Percentiles rank a stretch among this genome's conserved stretches.
Conservation (phyloP, 2,888 invertebrate species). For the Mylabris sibirica region DNA sequence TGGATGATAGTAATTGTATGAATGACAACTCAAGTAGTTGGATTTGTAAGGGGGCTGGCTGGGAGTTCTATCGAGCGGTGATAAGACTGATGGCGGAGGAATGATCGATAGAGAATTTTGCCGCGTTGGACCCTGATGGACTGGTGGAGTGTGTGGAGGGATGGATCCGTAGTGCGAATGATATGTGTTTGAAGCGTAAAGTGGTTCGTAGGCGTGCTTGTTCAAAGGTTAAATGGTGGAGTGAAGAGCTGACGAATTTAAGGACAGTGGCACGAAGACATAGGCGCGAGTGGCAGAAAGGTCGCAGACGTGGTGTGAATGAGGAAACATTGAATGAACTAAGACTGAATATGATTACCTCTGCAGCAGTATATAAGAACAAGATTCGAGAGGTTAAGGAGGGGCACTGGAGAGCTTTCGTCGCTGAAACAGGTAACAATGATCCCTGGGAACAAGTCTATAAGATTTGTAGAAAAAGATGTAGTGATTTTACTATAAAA, state of each 20-base stretch:
- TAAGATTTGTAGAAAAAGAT: slow-evolving; percentile 8
- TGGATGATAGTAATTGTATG: too few species aligned
- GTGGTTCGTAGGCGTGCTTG: too few species aligned
- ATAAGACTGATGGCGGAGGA: not conserved
- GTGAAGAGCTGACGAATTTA: not conserved
- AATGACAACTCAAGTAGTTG: too few species aligned
- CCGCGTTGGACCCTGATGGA: not conserved
- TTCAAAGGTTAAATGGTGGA: not conserved
- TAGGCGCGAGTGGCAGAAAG: not conserved
- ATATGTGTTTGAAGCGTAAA: not conserved
- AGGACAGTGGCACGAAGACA: not conserved
- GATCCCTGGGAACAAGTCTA: slow-evolving; percentile 16
- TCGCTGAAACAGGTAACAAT: not conserved
- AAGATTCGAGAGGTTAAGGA: not conserved
- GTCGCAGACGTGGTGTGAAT: not conserved
- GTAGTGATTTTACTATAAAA: too few species aligned
- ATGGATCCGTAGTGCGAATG: not conserved
- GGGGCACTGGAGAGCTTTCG: slow-evolving; percentile 7
- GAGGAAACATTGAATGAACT: not conserved
- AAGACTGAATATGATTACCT: not conserved
- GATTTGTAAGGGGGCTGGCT: not conserved
- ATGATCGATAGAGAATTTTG: not conserved
- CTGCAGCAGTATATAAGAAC: not conserved
- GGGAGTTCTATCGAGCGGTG: not conserved
- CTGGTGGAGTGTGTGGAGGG: not conserved